Base-by-base conservation (phyloP, 1,140 invertebrate species). In the Euura saliciscinereae region DNA sequence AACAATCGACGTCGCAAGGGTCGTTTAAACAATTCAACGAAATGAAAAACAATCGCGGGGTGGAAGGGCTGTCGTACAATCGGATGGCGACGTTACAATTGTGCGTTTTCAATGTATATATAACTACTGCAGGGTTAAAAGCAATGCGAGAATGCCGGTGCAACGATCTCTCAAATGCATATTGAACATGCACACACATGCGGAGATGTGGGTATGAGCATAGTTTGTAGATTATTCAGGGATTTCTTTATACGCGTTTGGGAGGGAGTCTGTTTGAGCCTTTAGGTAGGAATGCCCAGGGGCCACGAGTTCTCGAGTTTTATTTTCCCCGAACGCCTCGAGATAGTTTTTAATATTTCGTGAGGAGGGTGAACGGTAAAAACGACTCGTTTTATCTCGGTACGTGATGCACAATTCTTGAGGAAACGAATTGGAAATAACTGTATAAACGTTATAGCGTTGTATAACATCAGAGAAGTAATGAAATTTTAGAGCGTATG, bases 191-290 rank as follows among this genome's bases (percentile, higher is more conserved):
- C 28, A 28, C 28, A 28, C 28, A 28, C 28, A 28, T 28, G 28
- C 28, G 28, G 28, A 28, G 28, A 28, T 28, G 28, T 28, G 28
- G 28, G 28, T 28, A 28, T 28, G 28, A 28, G 28, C 28, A 28
- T 28, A 59, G 51, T 59, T 59, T 59, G 8, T 59, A n/a, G 51
- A 59, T 59, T 59, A 59, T 59, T 59, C 51, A 59, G 13, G 51
- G 13, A n/a, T 6, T n/a, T 59, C 51, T 59, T n/a, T 59, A 11
- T 59, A n/a, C 13, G 51, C 51, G 51, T 11, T 59, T 3, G 10
- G 51, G 13, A 59, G 51, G 28, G 28, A 28, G 28, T 28, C 28
- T 28, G 28, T 28, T 28, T 28, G 28, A 28, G 2, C 3, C 51
- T 59, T 2, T n/a, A 6, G 51, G 13, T 3, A 6, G 51, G 6